These are phyloP conservation scores for Alcedo atthis DNA, from an alignment of 2,797 vertebrate genomes.

Conservation along the genomic window DNA sequence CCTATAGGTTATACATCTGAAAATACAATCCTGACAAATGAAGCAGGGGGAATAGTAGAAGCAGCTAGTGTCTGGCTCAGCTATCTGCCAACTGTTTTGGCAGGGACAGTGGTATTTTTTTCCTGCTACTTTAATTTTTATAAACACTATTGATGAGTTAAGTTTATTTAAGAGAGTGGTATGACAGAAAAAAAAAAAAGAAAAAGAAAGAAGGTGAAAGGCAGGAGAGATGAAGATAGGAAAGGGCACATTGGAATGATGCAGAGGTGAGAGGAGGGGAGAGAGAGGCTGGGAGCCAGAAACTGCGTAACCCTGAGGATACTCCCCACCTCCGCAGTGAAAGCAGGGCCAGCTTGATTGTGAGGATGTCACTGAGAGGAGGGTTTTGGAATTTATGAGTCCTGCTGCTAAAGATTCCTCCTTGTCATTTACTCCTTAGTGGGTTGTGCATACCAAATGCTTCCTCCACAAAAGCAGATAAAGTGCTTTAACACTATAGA, in stretches of 20 bases:
- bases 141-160: neutral
- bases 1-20: neutral
- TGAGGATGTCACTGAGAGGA: neutral
- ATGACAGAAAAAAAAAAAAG: rapidly evolving
- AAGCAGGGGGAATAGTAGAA: neutral
- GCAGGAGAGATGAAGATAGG: neutral
- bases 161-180: neutral
- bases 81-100: neutral
- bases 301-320: neutral
- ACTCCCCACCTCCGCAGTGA: neutral
- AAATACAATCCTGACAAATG: neutral
- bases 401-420: neutral
- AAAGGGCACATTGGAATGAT: neutral
- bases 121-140: neutral
- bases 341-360: neutral
- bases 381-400: neutral
- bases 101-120: neutral
- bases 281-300: neutral
- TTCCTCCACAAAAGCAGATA: neutral
- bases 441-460: neutral
- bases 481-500: neutral
- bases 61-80: neutral
- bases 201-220: neutral
- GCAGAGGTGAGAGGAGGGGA: neutral
- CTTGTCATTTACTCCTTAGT: neutral